Conservation (phyloP, 2,888 invertebrate species). For the Melangyna quadrimaculata region DNA sequence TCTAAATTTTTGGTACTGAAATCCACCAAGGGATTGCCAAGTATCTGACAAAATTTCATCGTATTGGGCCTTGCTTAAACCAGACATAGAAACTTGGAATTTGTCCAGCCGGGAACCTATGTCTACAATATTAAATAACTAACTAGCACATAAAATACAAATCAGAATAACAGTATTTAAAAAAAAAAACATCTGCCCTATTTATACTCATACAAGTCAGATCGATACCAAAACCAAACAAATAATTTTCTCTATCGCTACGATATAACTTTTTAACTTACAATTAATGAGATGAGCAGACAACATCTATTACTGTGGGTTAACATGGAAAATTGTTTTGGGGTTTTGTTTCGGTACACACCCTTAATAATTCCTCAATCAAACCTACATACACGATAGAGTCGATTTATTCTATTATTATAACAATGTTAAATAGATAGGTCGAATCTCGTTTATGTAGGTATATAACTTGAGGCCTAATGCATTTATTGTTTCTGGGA, state of each 20-base stretch:
- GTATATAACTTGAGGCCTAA: neutral
- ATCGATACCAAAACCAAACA: constrained; percentile 69
- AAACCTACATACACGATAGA: constrained; percentile 28
- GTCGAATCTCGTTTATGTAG: no score
- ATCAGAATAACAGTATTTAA: neutral
- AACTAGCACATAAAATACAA: neutral
- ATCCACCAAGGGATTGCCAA: no score
- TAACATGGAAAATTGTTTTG: constrained; percentile 76
- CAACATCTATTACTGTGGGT: constrained; percentile 55
- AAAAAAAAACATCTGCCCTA: constrained; percentile 66
- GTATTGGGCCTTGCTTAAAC: no score
- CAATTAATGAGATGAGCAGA: constrained; percentile 74
- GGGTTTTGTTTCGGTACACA: constrained; percentile 64
- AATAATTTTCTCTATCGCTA: constrained; percentile 44
- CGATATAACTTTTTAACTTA: constrained; percentile 76
- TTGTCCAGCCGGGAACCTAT: no score
- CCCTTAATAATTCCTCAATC: constrained; percentile 50
- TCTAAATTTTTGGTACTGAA: no score
- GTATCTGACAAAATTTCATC: no score
- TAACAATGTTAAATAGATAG: constrained; percentile 31
- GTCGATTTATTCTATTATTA: constrained; percentile 62
- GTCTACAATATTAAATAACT: no score
- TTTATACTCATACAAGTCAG: constrained; percentile 1
- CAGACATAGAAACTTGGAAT: no score
- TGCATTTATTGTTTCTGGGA: constrained; percentile 26